Evolutionary conservation across 1,140 invertebrate genomes (phyloP), one percentile per base, ranked within the genome.

Genomic region (Psilanteris sp.): DNA sequence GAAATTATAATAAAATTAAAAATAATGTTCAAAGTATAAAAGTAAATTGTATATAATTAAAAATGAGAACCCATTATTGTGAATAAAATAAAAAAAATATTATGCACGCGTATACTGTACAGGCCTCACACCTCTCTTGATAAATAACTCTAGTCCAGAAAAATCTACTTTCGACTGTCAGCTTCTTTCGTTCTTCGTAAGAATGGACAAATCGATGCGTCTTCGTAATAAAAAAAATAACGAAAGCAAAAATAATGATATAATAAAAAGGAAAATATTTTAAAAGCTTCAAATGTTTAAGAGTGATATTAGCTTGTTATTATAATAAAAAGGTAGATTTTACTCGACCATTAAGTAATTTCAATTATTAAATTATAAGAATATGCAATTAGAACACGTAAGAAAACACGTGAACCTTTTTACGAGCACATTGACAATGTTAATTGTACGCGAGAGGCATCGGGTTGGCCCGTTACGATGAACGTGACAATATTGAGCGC

Each of bases 401-500:
- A 84, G 57, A 74, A 84, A 82, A 43, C 83, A 83, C 55, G 85
- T 75, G 52, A 86, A 84, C 57, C 70, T 81, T 68, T 85, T 85
- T 26, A 83, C 77, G 34, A 85, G 66, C 18, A 80, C 68, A 79
- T 84, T 84, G 46, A 85, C 75, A 22, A 80, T 78, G 41, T 62
- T 79, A 15, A 84, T 66, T 2, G 81, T 83, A 8, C 74, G 80
- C 43, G 77, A 57, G 41, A 80, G 52, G 39, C 72, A 68, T 55
- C 81, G 75, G 10, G 14, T 57, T 41, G 64, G 55, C 39, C 46
- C 24, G 10, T 70, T 36, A 34, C 34, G 59, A 50, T 57, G 50
- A 52, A 59, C 36, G 57, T 31, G 61, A 68, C 24, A 41, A 66
- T 61, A 71, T 59, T 79, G 81, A 54, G 67, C 55, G 46, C 74